A percentile compares a stretch with the other conserved stretches of the same genome.
Evolutionary conservation across 2,113 vertebrate species (phyloP).

Genomic region (Mormyrus lacerda): DNA sequence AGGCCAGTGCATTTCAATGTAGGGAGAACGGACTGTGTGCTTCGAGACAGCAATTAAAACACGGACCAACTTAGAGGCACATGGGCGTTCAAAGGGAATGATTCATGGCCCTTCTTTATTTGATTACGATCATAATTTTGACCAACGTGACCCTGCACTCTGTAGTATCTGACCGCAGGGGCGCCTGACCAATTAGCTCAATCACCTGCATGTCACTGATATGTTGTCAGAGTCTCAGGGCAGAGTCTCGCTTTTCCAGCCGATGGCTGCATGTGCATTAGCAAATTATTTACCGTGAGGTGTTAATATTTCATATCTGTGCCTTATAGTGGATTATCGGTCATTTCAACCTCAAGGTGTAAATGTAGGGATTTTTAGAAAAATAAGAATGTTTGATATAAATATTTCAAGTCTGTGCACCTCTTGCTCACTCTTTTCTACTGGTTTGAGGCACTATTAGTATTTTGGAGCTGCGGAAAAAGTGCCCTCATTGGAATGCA

Average conservation of each 20-base stretch:
- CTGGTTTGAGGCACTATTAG: constrained; percentile 68
- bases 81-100: constrained; percentile 55
- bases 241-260: constrained; percentile 33
- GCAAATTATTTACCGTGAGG: constrained; percentile 41
- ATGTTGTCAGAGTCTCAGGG: constrained; percentile 37
- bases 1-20: background rate
- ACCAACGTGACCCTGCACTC: constrained; percentile 28
- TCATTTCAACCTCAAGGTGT: constrained; percentile 36
- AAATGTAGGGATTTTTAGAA: constrained; percentile 34
- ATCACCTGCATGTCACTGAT: constrained; percentile 37
- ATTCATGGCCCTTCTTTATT: constrained; percentile 50
- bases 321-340: constrained; percentile 34
- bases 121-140: constrained; percentile 45
- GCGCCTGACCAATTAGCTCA: constrained; percentile 47
- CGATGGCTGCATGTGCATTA: constrained; percentile 40
- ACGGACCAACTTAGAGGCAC: constrained; percentile 35
- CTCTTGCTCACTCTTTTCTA: constrained; percentile 46
- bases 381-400: constrained; percentile 48
- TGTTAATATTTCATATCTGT: constrained; percentile 46
- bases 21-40: constrained; percentile 14
- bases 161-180: constrained; percentile 34
- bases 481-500: constrained; percentile 70
- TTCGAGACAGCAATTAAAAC: constrained; percentile 44
- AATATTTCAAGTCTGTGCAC: constrained; percentile 39
- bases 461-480: constrained; percentile 65